A percentile compares a stretch with the other conserved stretches of the same genome.
Conservation (phyloP, 2,113 vertebrate species). For the Cyrtonyx montezumae region DNA sequence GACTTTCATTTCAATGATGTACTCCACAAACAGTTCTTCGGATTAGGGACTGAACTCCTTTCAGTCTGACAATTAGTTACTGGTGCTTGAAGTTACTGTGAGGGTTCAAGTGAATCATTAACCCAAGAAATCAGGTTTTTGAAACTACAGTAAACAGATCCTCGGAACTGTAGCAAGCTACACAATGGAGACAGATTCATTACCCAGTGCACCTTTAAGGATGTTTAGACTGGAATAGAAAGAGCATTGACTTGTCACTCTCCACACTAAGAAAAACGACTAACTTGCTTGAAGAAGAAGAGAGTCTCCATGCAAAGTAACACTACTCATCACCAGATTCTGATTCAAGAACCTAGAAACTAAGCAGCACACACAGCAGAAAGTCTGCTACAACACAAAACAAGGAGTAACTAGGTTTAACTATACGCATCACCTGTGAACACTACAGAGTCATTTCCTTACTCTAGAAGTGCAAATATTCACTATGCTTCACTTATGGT, state of each 20-base stretch:
- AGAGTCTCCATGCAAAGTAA: neutral
- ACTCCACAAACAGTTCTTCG: constrained; percentile 2
- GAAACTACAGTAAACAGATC: neutral
- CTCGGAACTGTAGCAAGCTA: neutral
- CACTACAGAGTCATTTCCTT: neutral
- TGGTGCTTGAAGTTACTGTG: neutral
- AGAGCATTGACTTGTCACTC: neutral
- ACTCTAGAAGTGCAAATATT: neutral
- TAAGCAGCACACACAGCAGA: neutral
- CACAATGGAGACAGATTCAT: neutral
- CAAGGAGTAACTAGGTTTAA: neutral
- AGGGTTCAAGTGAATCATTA: neutral
- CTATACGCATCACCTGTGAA: neutral
- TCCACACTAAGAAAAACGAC: neutral
- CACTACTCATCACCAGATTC: neutral
- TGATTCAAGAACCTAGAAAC: neutral
- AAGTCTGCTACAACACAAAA: neutral
- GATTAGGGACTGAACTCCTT: neutral
- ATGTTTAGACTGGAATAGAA: neutral
- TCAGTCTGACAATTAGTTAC: neutral
- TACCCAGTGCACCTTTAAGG: neutral
- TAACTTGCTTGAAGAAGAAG: neutral
- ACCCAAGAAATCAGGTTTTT: neutral
- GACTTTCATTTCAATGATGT: neutral
- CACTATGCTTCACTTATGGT: neutral